Conservation (phyloP, 1,140 invertebrate genomes). For the Drosophila setifemur region DNA sequence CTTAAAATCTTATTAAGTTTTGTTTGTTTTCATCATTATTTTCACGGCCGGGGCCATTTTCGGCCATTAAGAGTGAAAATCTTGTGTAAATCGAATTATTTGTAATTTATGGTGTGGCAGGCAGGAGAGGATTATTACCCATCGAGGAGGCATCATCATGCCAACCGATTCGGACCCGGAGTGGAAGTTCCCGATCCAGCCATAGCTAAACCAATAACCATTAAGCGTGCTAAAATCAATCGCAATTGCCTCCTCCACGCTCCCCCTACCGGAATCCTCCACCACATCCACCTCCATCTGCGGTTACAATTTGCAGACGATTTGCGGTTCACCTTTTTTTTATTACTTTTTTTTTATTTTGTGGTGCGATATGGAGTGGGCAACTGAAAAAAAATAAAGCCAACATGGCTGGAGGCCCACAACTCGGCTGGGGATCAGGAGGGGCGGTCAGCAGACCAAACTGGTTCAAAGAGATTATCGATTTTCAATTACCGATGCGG, state of each 20-base stretch:
- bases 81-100: slow-evolving; percentile 81
- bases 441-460: slow-evolving; percentile 50
- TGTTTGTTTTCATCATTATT: slow-evolving; percentile 80
- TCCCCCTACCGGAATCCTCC: slow-evolving; percentile 16
- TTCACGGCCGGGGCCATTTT: slow-evolving; percentile 77
- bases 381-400: slow-evolving; percentile 34
- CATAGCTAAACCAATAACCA: slow-evolving; percentile 77
- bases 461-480: slow-evolving; percentile 80
- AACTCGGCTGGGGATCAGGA: not conserved
- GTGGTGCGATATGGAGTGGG: slow-evolving; percentile 18
- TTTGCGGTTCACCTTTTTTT: slow-evolving; percentile 60
- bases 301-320: slow-evolving; percentile 77
- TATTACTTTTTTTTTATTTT: slow-evolving; percentile 6
- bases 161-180: not conserved
- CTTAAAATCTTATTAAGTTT: slow-evolving; percentile 77
- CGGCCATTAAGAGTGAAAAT: slow-evolving; percentile 80
- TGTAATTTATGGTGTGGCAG: slow-evolving; percentile 81
- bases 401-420: slow-evolving; percentile 52
- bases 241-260: slow-evolving; percentile 48
- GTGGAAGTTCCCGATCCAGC: slow-evolving; percentile 35
- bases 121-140: slow-evolving; percentile 69
- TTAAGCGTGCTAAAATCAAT: slow-evolving; percentile 80
- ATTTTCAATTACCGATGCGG: slow-evolving; percentile 76
- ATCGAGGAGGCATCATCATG: slow-evolving; percentile 22
- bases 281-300: slow-evolving; percentile 48